Conservation (phyloP, 2,888 invertebrate species). For the Empis livida region DNA sequence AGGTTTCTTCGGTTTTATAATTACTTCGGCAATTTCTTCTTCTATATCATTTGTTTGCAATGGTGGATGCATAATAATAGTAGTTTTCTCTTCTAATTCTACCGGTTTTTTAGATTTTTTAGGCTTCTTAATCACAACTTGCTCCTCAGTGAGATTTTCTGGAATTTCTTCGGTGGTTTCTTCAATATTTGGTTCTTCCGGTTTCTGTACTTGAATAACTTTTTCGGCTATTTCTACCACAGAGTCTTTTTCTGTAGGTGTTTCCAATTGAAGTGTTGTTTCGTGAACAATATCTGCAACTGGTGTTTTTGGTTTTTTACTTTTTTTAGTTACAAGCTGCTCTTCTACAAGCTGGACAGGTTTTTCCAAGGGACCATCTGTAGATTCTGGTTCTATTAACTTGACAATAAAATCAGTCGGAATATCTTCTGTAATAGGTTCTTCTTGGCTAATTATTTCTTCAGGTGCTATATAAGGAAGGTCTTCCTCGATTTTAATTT, state of each 20-base stretch:
- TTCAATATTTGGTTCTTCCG: no score
- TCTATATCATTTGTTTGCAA: conserved; percentile 22
- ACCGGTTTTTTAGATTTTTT: conserved; percentile 18
- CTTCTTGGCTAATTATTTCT: conserved; percentile 20
- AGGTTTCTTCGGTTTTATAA: conserved; percentile 13
- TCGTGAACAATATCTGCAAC: no score
- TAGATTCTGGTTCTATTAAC: not conserved
- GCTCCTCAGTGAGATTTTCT: conserved; percentile 17
- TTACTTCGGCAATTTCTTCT: conserved; percentile 18
- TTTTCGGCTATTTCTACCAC: conserved; percentile 14
- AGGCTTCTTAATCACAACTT: conserved; percentile 23
- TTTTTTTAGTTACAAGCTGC: not conserved
- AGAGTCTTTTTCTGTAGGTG: no score
- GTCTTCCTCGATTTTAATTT: conserved; percentile 17
- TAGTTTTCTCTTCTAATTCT: conserved; percentile 20
- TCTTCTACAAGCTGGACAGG: conserved; percentile 26
- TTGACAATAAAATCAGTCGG: not conserved
- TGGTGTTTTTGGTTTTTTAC: no score
- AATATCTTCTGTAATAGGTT: conserved; percentile 5
- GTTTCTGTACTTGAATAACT: conserved; percentile 1
- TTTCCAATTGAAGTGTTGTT: no score
- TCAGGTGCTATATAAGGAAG: conserved; percentile 16
- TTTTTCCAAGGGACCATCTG: not conserved
- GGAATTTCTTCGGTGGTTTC: conserved; percentile 17
- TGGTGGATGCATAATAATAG: not conserved